These are phyloP conservation scores for Halesus radiatus DNA, from an alignment of 1,140 invertebrate genomes.

Conservation along the genomic window DNA sequence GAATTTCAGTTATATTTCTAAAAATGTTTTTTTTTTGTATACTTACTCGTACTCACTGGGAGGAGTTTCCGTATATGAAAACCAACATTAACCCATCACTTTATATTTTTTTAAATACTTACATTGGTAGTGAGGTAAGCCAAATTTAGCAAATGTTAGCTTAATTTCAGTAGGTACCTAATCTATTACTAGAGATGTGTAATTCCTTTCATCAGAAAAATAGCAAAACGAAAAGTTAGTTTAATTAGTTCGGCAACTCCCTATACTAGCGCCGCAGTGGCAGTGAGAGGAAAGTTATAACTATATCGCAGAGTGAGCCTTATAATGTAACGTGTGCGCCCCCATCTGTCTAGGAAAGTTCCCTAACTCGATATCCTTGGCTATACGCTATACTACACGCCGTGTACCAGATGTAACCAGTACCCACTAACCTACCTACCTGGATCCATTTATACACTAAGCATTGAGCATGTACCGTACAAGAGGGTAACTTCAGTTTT, in stretches of 20 bases:
- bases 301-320: conserved; percentile 51
- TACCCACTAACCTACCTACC: not conserved
- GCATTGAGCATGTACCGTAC: not conserved
- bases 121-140: no score
- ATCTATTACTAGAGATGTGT: no score
- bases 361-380: conserved; percentile 45
- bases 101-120: no score
- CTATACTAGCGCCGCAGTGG: conserved; percentile 14
- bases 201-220: no score
- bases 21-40: no score
- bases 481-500: conserved; percentile 5
- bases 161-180: no score
- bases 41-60: no score
- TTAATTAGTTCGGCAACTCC: conserved; percentile 18
- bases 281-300: conserved; percentile 54
- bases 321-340: conserved; percentile 42
- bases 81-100: no score
- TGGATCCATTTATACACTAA: not conserved
- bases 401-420: no score
- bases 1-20: no score
- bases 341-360: conserved; percentile 50
- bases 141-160: no score
- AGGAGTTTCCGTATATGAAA: no score
- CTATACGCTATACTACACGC: conserved; percentile 15
- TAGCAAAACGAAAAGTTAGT: not conserved